Base-by-base conservation (phyloP, 2,797 vertebrate genomes). In the Pagetopsis macropterus region DNA sequence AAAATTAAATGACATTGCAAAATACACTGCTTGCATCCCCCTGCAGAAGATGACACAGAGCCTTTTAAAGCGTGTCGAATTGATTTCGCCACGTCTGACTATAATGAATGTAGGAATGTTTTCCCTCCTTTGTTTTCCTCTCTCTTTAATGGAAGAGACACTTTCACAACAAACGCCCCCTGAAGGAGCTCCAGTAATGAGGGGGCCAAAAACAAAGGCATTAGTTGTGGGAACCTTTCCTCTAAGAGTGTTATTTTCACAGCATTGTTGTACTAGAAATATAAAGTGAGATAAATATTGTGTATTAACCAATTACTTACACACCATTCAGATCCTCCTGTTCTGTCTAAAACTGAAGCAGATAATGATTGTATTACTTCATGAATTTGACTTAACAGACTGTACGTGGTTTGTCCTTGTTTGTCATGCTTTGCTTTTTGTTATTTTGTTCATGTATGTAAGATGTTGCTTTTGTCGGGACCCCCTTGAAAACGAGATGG, bases 1-100 rank as follows among this genome's bases (percentile, higher is more conserved):
- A 92, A 92, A 92, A 92, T 89, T 79, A 88, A 91, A 87, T 81
- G 86, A 92, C 84, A 82, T 70, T 77, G 74, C 83, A 87, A 87
- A 84, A 85, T 82, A 64, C 65, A 71, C 72, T 23, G 64, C 70
- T 65, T 68, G 54, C 76, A 74, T 72, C 52, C 27, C 78, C 56
- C 37, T 13, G 52, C 65, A 49, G 81, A 69, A 67, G 27, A 70
- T 33, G 46, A 82, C 62, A 83, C 80, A 88, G 82, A 75, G 40
- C 50, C 67, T 33, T 49, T 45, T 27, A 63, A 81, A 79, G 79
- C 71, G 82, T 87, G 63, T 82, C 70, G 15, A 84, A 90, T 89
- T 70, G 87, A 85, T 90, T 88, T 12, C 60, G 66, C 54, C 66
- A 15, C 75, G 75, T 79, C 54, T 27, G 74, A 62, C 78, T 75